A percentile compares a stretch with the other conserved stretches of the same genome.
Evolutionary conservation across 53 echinoderm and acorn worm species (phyloP).

Genomic region (Echinometra lucunter): DNA sequence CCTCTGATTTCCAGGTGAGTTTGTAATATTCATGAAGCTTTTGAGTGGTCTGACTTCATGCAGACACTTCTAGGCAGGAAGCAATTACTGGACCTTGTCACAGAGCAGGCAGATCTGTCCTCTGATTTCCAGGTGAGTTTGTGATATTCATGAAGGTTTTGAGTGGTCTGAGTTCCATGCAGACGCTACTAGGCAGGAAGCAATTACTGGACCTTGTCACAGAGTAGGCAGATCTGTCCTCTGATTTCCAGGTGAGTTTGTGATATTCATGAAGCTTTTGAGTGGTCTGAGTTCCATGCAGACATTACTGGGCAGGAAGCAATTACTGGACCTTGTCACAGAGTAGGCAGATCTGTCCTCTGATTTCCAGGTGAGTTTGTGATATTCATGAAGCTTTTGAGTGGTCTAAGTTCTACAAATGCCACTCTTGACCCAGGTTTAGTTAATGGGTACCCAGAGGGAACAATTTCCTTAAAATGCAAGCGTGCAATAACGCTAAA

Average conservation of each 20-base stretch:
- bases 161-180: conserved; percentile 82
- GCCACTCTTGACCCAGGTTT: too few relatives aligned
- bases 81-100: conserved; percentile 86
- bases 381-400: conserved; percentile 88
- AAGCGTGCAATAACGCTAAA: too few relatives aligned
- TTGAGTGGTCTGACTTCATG: conserved; percentile 82
- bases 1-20: conserved; percentile 84
- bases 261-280: conserved; percentile 89
- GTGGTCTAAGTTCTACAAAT: conserved; percentile 80
- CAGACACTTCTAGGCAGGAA: conserved; percentile 89
- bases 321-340: conserved; percentile 84
- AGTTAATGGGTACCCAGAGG: too few relatives aligned
- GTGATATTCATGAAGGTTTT: conserved; percentile 90
- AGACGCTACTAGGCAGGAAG: conserved; percentile 86
- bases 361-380: conserved; percentile 86
- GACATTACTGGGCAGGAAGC: conserved; percentile 86
- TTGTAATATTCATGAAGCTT: conserved; percentile 84
- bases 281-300: conserved; percentile 85
- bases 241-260: conserved; percentile 94
- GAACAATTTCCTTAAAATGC: too few relatives aligned
- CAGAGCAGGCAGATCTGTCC: conserved; percentile 90
- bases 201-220: conserved; percentile 86
- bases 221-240: conserved; percentile 89
- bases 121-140: conserved; percentile 93
- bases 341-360: conserved; percentile 91